Evolutionary conservation across 1,140 invertebrate species (phyloP).

Genomic region (Halesus radiatus): DNA sequence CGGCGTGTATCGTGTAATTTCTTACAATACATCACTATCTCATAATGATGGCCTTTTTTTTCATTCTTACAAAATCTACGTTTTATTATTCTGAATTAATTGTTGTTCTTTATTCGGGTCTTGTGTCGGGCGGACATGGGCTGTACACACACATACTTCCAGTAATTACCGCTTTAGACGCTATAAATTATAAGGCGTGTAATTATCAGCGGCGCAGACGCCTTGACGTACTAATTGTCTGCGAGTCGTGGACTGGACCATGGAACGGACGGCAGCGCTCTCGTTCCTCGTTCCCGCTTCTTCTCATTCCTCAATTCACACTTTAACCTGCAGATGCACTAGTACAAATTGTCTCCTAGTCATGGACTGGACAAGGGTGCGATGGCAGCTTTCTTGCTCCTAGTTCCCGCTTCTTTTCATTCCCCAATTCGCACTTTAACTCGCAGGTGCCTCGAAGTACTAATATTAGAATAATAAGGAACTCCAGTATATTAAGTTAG

Average conservation of each 20-base stretch:
- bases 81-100: constrained; percentile 43
- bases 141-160: constrained; percentile 42
- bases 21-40: constrained; percentile 55
- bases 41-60: constrained; percentile 46
- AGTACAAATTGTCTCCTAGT: constrained; percentile 46
- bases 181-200: constrained; percentile 55
- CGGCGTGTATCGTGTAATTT: constrained; percentile 54
- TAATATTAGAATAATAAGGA: too few species aligned
- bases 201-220: constrained; percentile 58
- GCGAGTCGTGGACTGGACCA: neutral
- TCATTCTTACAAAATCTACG: constrained; percentile 39
- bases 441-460: constrained; percentile 48
- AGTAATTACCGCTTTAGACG: constrained; percentile 54
- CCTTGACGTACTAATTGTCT: constrained; percentile 57
- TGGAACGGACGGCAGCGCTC: neutral
- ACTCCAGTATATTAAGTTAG: too few species aligned
- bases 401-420: neutral
- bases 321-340: neutral
- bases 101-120: constrained; percentile 34
- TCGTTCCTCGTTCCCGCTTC: neutral
- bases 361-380: neutral
- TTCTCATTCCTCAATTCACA: neutral
- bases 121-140: constrained; percentile 30
- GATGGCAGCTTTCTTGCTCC: neutral
- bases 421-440: neutral